Evolutionary conservation across 2,888 invertebrate genomes (phyloP).

Genomic region (Atherix ibis): DNA sequence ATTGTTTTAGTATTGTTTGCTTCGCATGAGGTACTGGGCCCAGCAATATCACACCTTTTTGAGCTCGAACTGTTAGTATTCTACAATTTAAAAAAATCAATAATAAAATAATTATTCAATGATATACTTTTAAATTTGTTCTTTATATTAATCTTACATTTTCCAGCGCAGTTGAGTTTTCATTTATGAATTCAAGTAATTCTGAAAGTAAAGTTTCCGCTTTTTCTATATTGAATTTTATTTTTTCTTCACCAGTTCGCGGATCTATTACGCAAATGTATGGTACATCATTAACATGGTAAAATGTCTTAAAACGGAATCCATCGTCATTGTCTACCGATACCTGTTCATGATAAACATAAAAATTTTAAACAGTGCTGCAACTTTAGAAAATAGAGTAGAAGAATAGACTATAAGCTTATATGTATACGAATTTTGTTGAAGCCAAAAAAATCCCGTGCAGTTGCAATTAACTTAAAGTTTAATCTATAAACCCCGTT

Average conservation of each 20-base stretch:
- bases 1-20: too few species aligned
- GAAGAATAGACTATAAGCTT: neutral
- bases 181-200: conserved; percentile 8
- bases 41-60: too few species aligned
- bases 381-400: conserved; percentile 1
- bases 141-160: too few species aligned
- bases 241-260: conserved; percentile 45
- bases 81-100: too few species aligned
- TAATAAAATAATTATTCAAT: too few species aligned
- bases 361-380: too few species aligned
- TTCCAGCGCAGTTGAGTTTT: neutral
- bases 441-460: too few species aligned
- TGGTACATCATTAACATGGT: conserved; percentile 43
- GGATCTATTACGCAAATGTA: conserved; percentile 52
- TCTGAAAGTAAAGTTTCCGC: conserved; percentile 17
- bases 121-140: too few species aligned
- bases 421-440: neutral
- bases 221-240: conserved; percentile 19
- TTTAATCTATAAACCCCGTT: neutral
- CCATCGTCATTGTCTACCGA: conserved; percentile 39
- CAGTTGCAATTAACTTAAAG: neutral
- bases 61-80: too few species aligned
- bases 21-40: too few species aligned
- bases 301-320: conserved; percentile 45
- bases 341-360: conserved; percentile 14